These are phyloP conservation scores for Anser cygnoides DNA, from an alignment of 2,113 vertebrate genomes.

Conservation along the genomic window DNA sequence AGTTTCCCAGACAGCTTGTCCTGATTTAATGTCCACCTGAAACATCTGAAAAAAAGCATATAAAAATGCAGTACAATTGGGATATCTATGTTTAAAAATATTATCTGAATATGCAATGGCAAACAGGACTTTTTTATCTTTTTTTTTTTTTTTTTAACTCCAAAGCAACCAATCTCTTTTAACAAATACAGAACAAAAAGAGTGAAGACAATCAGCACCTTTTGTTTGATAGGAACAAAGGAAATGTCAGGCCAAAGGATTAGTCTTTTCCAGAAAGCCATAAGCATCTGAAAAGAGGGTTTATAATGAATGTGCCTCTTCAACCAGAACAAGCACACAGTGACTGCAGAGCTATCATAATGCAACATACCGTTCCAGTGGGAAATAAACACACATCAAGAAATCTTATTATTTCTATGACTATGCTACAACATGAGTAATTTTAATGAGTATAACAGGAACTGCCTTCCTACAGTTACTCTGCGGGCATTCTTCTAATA, in stretches of 20 bases:
- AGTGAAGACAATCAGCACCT: neutral
- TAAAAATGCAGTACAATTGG: neutral
- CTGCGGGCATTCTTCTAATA: neutral
- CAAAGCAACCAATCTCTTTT: neutral
- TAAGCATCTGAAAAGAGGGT: slow-evolving; percentile 42
- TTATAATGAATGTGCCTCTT: slow-evolving; percentile 61
- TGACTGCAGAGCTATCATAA: slow-evolving; percentile 38
- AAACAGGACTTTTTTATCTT: neutral
- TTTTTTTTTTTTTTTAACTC: neutral
- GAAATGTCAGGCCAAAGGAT: slow-evolving; percentile 20
- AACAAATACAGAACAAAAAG: neutral
- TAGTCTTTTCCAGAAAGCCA: slow-evolving; percentile 44
- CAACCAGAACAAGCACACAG: slow-evolving; percentile 57
- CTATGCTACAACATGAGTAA: slow-evolving; percentile 43
- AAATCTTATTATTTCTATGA: slow-evolving; percentile 67
- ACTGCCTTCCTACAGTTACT: neutral
- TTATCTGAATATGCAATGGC: neutral
- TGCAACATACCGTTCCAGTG: slow-evolving; percentile 24
- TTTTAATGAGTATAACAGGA: slow-evolving; percentile 59
- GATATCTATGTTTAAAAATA: neutral
- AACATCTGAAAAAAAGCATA: neutral
- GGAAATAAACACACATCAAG: slow-evolving; percentile 68
- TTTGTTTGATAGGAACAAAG: slow-evolving; percentile 29
- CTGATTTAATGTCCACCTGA: neutral
- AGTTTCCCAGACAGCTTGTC: neutral